A percentile compares a stretch with the other conserved stretches of the same genome.
Evolutionary conservation across 2,888 invertebrate species (phyloP).

Genomic region (Ctena decussata): DNA sequence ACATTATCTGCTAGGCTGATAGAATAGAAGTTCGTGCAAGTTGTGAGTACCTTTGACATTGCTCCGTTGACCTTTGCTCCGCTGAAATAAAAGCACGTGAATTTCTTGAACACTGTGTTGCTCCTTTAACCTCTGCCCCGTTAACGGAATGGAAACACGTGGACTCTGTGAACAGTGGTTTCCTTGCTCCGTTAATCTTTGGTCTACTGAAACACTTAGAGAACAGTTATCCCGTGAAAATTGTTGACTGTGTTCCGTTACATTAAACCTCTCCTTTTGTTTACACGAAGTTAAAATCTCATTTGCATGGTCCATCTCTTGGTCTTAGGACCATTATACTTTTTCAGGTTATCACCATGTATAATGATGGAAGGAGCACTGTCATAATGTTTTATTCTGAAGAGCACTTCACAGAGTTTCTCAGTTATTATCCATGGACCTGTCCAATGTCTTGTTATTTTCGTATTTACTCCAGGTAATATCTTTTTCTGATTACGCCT

Average conservation of each 20-base stretch:
- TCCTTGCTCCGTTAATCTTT: not conserved
- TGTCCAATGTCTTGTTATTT: constrained; percentile 36
- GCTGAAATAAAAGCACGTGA: not conserved
- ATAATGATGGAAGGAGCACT: constrained; percentile 22
- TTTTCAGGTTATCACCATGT: constrained; percentile 30
- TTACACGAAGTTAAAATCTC: not conserved
- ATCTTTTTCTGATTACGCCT: constrained; percentile 11
- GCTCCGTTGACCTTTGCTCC: not conserved
- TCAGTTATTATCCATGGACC: constrained; percentile 37
- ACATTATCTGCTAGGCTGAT: not conserved
- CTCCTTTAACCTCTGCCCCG: no score
- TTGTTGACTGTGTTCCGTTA: not conserved
- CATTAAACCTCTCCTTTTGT: not conserved
- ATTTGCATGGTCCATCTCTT: not conserved
- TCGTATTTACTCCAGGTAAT: constrained; percentile 16
- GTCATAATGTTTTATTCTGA: constrained; percentile 31
- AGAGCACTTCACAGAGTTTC: constrained; percentile 17
- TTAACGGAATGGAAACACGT: no score
- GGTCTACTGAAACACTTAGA: not conserved
- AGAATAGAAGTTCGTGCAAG: not conserved
- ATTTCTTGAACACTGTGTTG: no score
- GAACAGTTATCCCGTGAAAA: not conserved
- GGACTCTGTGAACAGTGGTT: not conserved
- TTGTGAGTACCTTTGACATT: not conserved
- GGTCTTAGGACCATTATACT: constrained; percentile 5